These are phyloP conservation scores for Trissoscelio sp. DNA, from an alignment of 2,888 invertebrate species.

Conservation along the genomic window DNA sequence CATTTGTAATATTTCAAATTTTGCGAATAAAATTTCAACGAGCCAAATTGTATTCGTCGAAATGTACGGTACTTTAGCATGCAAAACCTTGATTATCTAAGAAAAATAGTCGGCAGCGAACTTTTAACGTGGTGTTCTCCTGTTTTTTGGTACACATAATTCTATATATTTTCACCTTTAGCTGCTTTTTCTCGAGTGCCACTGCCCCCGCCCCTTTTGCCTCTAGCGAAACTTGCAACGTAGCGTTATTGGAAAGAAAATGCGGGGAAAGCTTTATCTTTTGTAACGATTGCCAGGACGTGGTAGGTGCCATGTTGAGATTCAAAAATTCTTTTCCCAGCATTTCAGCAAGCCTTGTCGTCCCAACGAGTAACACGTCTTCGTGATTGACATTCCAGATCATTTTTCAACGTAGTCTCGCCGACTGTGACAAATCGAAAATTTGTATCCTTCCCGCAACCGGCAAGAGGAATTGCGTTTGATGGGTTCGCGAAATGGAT, in stretches of 20 bases:
- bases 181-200: conserved; percentile 24
- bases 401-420: conserved; percentile 40
- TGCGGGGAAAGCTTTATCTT: conserved; percentile 53
- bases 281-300: conserved; percentile 53
- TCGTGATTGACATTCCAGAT: conserved; percentile 47
- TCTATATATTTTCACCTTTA: conserved; percentile 42
- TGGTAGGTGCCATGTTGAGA: conserved; percentile 60
- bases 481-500: conserved; percentile 2
- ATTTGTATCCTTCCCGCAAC: conserved; percentile 32
- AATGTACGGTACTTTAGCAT: background rate
- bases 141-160: conserved; percentile 26
- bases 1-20: conserved; percentile 2
- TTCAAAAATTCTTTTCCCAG: conserved; percentile 43
- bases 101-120: conserved; percentile 8
- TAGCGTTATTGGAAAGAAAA: conserved; percentile 62
- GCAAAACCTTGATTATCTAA: conserved; percentile 11
- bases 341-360: conserved; percentile 40
- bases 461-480: background rate
- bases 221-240: conserved; percentile 50
- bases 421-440: conserved; percentile 56
- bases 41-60: background rate
- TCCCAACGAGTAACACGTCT: conserved; percentile 22
- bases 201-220: conserved; percentile 15
- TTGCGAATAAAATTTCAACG: background rate
- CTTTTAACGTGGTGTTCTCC: background rate